Evolutionary conservation across 2,888 invertebrate genomes (phyloP).

Genomic region (Mactromeris polynyma): DNA sequence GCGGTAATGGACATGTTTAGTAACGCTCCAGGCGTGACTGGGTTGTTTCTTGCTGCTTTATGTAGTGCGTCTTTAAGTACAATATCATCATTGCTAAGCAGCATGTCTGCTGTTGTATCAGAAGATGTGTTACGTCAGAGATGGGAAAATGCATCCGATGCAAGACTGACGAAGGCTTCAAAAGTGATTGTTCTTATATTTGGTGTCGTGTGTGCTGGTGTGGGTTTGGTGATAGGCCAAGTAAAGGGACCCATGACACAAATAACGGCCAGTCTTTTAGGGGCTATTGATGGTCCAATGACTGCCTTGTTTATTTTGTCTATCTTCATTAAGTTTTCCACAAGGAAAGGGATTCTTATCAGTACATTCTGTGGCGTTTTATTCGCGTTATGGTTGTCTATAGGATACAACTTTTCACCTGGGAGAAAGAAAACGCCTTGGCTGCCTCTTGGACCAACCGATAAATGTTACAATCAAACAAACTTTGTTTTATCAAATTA

Average conservation of each 20-base stretch:
- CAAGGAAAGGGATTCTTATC: too few species aligned
- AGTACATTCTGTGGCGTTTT: too few species aligned
- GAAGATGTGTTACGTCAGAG: too few species aligned
- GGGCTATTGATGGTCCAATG: slow-evolving; percentile 50
- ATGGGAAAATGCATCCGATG: too few species aligned
- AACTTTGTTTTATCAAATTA: not conserved
- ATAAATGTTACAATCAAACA: slow-evolving; percentile 56
- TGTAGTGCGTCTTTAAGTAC: too few species aligned
- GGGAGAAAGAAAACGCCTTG: too few species aligned
- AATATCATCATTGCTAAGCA: slow-evolving; percentile 51
- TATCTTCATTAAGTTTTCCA: slow-evolving; percentile 41
- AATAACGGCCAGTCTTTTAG: slow-evolving; percentile 45
- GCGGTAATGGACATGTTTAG: slow-evolving; percentile 45
- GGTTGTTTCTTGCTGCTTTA: slow-evolving; percentile 56
- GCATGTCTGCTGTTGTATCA: too few species aligned
- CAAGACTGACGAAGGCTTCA: slow-evolving; percentile 40
- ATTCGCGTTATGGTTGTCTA: too few species aligned
- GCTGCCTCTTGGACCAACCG: too few species aligned
- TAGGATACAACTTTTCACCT: too few species aligned
- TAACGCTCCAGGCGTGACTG: slow-evolving; percentile 47
- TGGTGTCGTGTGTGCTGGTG: slow-evolving; percentile 43
- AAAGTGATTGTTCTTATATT: slow-evolving; percentile 48
- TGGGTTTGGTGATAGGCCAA: slow-evolving; percentile 52
- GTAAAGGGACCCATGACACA: slow-evolving; percentile 58
- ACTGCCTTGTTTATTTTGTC: slow-evolving; percentile 51